Percentiles rank a stretch among this genome's conserved stretches.
These are phyloP conservation scores for Ormia ochracea DNA, from an alignment of 2,888 invertebrate species.

Conservation along the genomic window DNA sequence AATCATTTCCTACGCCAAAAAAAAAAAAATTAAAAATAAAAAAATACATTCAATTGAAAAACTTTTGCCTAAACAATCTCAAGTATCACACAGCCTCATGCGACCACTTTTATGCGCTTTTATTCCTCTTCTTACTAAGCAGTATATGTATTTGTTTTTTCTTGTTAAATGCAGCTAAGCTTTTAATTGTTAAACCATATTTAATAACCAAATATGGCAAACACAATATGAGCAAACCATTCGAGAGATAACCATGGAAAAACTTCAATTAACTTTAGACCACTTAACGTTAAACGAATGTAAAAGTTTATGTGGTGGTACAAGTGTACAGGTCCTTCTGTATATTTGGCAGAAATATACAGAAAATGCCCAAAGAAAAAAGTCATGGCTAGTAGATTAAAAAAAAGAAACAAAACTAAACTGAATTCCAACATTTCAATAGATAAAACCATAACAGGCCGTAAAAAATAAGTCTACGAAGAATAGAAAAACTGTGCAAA, in stretches of 20 bases:
- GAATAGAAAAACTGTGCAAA: background rate
- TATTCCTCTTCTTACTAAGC: background rate
- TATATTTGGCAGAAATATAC: constrained; percentile 4
- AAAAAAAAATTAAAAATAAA: background rate
- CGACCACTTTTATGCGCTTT: background rate
- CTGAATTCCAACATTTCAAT: constrained; percentile 24
- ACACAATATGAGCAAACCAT: constrained; percentile 26
- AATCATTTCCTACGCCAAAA: constrained; percentile 1
- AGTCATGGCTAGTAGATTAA: no score
- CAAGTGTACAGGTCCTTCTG: background rate
- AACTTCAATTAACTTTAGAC: constrained; percentile 60
- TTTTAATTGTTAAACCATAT: constrained; percentile 56
- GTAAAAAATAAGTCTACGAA: background rate
- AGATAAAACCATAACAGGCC: constrained; percentile 43
- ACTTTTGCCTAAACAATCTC: background rate
- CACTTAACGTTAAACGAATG: constrained; percentile 52
- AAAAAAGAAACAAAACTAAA: background rate
- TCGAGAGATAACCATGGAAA: constrained; percentile 29
- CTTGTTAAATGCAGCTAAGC: constrained; percentile 46
- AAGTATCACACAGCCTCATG: background rate
- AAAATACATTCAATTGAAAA: constrained; percentile 1
- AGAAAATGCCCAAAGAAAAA: background rate
- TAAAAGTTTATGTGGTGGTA: background rate
- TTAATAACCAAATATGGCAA: constrained; percentile 51
- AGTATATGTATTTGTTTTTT: background rate